Evolutionary conservation across 1,140 invertebrate genomes (phyloP).

Genomic region (Parasteatoda tepidariorum): DNA sequence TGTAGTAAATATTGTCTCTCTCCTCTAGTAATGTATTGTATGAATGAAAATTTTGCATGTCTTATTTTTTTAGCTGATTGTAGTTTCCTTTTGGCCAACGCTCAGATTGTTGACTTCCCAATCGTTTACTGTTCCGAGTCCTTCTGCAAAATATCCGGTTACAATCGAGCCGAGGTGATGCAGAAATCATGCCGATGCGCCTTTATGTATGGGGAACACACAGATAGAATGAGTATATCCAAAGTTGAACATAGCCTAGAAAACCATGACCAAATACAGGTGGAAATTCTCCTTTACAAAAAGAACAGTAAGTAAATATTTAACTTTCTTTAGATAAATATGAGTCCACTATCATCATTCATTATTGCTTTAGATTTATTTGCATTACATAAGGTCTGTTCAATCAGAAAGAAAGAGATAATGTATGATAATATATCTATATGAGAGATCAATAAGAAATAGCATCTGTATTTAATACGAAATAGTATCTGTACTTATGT

Average conservation of each 20-base stretch:
- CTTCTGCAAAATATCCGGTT: constrained; percentile 99
- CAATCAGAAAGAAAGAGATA: too few relatives aligned
- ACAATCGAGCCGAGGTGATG: constrained; percentile 97
- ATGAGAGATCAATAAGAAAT: too few relatives aligned
- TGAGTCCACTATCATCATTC: too few relatives aligned
- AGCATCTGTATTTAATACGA: too few relatives aligned
- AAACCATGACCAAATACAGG: constrained; percentile 89
- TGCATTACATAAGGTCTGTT: too few relatives aligned
- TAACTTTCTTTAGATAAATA: too few relatives aligned
- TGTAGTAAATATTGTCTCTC: too few relatives aligned
- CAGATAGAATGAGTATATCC: constrained; percentile 93
- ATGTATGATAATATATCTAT: too few relatives aligned
- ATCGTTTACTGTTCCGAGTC: constrained; percentile 99
- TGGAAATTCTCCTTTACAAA: constrained; percentile 99
- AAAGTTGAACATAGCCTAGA: constrained; percentile 94
- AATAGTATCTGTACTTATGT: too few relatives aligned
- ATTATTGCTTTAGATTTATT: too few relatives aligned
- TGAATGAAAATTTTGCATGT: too few relatives aligned
- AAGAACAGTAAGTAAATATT: constrained; percentile 99
- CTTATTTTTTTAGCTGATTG: constrained; percentile 86
- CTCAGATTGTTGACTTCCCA: constrained; percentile 99
- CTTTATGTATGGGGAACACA: constrained; percentile 99
- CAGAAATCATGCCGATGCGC: constrained; percentile 92
- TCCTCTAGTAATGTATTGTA: too few relatives aligned
- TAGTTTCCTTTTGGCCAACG: constrained; percentile 98